These are phyloP conservation scores for Eudasyphora cyanicolor DNA, from an alignment of 2,888 invertebrate genomes.

Conservation along the genomic window DNA sequence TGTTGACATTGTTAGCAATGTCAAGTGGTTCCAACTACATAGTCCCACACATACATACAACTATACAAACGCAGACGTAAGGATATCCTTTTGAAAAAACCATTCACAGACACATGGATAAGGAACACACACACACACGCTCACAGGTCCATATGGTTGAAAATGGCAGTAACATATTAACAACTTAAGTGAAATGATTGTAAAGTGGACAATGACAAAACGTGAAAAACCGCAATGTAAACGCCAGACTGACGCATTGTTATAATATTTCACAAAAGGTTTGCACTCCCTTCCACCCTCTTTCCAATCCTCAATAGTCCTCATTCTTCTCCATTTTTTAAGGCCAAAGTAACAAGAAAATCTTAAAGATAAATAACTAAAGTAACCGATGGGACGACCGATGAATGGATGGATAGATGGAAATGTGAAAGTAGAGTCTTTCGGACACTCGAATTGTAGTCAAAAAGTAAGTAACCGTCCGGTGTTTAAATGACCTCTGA, in stretches of 20 bases:
- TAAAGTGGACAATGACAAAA: conserved; percentile 74
- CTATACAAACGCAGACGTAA: conserved; percentile 25
- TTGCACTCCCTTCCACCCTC: neutral
- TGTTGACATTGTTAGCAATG: conserved; percentile 65
- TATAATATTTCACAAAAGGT: conserved; percentile 72
- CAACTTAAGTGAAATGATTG: conserved; percentile 62
- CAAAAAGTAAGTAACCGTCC: conserved; percentile 62
- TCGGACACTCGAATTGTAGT: conserved; percentile 33
- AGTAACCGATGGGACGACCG: neutral
- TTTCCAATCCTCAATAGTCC: neutral
- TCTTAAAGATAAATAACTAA: conserved; percentile 77
- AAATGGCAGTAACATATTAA: conserved; percentile 57
- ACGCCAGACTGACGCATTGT: conserved; percentile 75
- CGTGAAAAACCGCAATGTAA: conserved; percentile 69
- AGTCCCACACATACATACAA: conserved; percentile 41
- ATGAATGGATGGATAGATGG: neutral
- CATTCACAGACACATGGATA: conserved; percentile 55
- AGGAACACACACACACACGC: conserved; percentile 35
- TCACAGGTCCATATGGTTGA: neutral
- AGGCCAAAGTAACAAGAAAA: conserved; percentile 71
- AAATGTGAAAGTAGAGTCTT: conserved; percentile 46
- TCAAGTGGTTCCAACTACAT: conserved; percentile 61
- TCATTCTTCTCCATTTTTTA: conserved; percentile 5
- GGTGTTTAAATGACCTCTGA: conserved; percentile 75
- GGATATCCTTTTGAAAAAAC: conserved; percentile 40